Conservation (phyloP, 2,797 vertebrate genomes). For the Dromococcyx pavoninus region DNA sequence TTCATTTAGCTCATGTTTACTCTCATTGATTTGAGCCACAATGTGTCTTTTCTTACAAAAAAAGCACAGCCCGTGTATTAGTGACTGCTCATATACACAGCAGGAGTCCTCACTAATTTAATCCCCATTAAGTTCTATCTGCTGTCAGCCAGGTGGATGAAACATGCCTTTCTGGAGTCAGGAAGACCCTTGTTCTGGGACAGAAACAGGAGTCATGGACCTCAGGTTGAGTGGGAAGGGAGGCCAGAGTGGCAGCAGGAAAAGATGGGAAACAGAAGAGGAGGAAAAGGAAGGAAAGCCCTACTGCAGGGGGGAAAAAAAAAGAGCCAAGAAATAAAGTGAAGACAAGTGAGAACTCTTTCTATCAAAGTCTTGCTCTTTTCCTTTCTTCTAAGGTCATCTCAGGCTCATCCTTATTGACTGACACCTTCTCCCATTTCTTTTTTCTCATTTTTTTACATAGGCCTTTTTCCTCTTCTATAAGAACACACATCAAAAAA, state of each 20-base stretch:
- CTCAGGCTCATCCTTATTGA: background rate
- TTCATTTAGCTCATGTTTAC: background rate
- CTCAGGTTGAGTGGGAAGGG: background rate
- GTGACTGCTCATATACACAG: background rate
- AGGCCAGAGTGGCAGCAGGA: background rate
- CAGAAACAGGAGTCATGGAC: background rate
- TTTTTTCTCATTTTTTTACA: too few species aligned
- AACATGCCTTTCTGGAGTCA: background rate
- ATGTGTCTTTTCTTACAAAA: background rate
- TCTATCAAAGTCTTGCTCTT: background rate
- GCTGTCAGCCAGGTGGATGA: background rate
- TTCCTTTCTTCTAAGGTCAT: background rate
- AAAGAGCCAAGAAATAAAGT: background rate
- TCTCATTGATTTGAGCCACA: background rate
- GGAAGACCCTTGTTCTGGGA: background rate
- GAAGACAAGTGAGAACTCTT: background rate
- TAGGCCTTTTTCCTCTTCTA: too few species aligned
- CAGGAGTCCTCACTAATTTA: background rate
- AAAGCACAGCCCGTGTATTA: background rate
- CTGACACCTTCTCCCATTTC: background rate
- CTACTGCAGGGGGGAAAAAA: too few species aligned
- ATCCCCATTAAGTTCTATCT: background rate
- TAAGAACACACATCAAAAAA: too few species aligned
- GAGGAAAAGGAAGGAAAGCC: background rate
- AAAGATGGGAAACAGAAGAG: background rate